Percentiles rank a stretch among this genome's conserved stretches.
These are phyloP conservation scores for Rhagophthalmus giganteus DNA, from an alignment of 2,888 invertebrate species.

Conservation along the genomic window DNA sequence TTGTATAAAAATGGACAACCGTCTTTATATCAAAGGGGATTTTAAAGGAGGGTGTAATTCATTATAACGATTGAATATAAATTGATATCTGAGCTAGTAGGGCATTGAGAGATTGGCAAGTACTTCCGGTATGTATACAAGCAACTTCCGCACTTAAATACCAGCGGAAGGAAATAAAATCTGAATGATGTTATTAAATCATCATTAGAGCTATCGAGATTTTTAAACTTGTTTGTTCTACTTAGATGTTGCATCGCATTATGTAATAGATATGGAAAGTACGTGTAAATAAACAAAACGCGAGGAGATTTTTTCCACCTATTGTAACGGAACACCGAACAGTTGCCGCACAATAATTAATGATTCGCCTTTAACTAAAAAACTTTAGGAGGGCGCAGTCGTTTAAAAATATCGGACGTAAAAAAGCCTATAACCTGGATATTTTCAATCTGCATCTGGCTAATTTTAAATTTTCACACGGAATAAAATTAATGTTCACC, in stretches of 20 bases:
- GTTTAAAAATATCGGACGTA: constrained; percentile 8
- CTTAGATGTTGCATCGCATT: neutral
- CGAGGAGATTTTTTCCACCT: too few relatives aligned
- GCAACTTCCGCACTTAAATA: constrained; percentile 28
- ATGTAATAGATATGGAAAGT: constrained; percentile 1
- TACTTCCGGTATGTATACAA: constrained; percentile 27
- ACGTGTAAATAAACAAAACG: too few relatives aligned
- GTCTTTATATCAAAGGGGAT: constrained; percentile 19
- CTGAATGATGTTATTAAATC: constrained; percentile 5
- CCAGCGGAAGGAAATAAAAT: constrained; percentile 15
- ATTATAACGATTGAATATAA: constrained; percentile 30
- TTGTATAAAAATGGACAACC: constrained; percentile 25
- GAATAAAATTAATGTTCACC: too few relatives aligned
- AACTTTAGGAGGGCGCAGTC: constrained; percentile 24
- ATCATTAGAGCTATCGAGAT: neutral
- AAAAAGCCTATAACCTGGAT: too few relatives aligned
- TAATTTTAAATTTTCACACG: too few relatives aligned
- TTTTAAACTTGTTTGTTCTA: neutral
- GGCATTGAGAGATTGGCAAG: constrained; percentile 26
- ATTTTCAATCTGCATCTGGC: too few relatives aligned
- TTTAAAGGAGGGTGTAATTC: constrained; percentile 29
- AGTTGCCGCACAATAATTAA: constrained; percentile 25
- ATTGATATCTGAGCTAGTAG: constrained; percentile 25
- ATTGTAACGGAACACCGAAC: constrained; percentile 18
- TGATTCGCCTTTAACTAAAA: constrained; percentile 18